A percentile compares a stretch with the other conserved stretches of the same genome.
Evolutionary conservation across 2,113 vertebrate genomes (phyloP).

Genomic region (Chitala chitala): DNA sequence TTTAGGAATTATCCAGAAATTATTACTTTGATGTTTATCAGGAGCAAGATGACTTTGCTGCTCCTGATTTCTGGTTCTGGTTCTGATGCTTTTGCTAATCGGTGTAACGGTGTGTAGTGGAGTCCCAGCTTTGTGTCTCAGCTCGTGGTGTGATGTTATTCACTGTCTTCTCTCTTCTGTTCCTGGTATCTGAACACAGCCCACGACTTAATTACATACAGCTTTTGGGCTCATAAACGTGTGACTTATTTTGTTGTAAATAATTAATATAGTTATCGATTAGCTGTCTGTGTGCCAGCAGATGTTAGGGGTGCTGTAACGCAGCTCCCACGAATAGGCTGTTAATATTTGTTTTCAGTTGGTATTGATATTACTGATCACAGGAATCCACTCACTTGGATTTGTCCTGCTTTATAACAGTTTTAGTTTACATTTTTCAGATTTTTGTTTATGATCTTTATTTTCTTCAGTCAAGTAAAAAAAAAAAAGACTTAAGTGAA

Average conservation of each 20-base stretch:
- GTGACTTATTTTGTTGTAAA: slow-evolving; percentile 69
- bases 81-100: not conserved
- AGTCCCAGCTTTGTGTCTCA: slow-evolving; percentile 41
- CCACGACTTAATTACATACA: slow-evolving; percentile 55
- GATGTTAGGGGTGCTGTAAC: slow-evolving; percentile 47
- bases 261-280: slow-evolving; percentile 72
- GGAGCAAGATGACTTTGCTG: not conserved
- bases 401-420: slow-evolving; percentile 45
- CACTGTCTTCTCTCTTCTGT: slow-evolving; percentile 22
- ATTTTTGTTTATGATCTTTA: not conserved
- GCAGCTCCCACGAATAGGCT: slow-evolving; percentile 44
- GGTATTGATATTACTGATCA: slow-evolving; percentile 49
- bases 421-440: not conserved
- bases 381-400: not conserved
- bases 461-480: too few relatives aligned
- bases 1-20: slow-evolving; percentile 7
- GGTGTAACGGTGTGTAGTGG: slow-evolving; percentile 34
- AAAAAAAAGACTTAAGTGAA: too few relatives aligned
- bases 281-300: slow-evolving; percentile 63
- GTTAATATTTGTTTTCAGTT: slow-evolving; percentile 35
- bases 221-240: slow-evolving; percentile 70
- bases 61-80: not conserved
- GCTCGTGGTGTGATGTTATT: too few relatives aligned
- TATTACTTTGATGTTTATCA: not conserved
- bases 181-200: slow-evolving; percentile 36